These are phyloP conservation scores for Enteromius paludinosus DNA, from an alignment of 2,797 vertebrate genomes.

Conservation along the genomic window DNA sequence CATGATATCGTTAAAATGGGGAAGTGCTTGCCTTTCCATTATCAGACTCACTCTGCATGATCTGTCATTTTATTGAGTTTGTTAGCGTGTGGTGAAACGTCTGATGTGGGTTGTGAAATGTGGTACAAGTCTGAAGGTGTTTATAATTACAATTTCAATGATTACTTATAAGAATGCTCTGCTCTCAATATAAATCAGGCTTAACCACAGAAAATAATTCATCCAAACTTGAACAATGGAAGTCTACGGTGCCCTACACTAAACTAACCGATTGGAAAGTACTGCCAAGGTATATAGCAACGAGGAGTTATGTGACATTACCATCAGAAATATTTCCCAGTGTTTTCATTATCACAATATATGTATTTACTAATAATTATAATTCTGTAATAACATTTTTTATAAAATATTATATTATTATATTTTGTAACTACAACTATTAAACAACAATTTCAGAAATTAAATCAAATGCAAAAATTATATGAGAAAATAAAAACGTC, in stretches of 20 bases:
- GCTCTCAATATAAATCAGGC: not conserved
- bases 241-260: not conserved
- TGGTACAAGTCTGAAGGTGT: not conserved
- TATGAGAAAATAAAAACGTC: not conserved
- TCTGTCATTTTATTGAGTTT: constrained; percentile 21
- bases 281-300: not conserved
- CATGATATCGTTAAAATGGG: constrained; percentile 19
- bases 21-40: constrained; percentile 29
- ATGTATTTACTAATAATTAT: not conserved
- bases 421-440: not conserved
- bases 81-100: constrained; percentile 13
- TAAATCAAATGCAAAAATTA: not conserved
- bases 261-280: not conserved
- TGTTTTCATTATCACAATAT: not conserved
- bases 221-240: not conserved
- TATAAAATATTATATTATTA: not conserved
- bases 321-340: not conserved
- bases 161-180: not conserved
- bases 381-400: not conserved
- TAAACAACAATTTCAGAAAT: not conserved
- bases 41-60: constrained; percentile 29
- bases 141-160: not conserved
- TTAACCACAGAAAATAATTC: not conserved
- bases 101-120: not conserved
- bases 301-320: not conserved